Base-by-base conservation (phyloP, 2,113 vertebrate species). In the Lucifuga dentata region DNA sequence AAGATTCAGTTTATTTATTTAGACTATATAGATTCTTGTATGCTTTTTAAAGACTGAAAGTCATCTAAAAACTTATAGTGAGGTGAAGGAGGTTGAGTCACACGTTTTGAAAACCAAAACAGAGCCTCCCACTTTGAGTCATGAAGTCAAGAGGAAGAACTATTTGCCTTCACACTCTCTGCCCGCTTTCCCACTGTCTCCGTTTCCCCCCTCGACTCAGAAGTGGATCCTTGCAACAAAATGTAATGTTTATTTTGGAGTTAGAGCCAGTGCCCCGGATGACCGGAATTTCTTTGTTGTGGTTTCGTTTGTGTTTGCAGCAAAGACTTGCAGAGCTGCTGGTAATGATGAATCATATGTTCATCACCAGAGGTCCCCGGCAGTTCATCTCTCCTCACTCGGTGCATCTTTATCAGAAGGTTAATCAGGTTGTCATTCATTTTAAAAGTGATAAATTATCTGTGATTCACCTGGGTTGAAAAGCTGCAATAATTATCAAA, bases 201-300 rank as follows among this genome's bases (percentile, higher is more conserved):
- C 29, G 12, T 21, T 15, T 9, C 3, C 20, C 39, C 43, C 12
- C 48, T 64, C 26, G 52, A 26, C 19, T 33, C 36, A 66, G 57
- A 69, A 75, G 55, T 35, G 29, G 56, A 80, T 80, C 62, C 58
- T 76, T 45, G 56, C 67, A 78, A 77, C 67, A 52, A 78, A 79
- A 86, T 32, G 17, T 77, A 56, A 66, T 87, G 84, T 88, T 91
- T 90, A 76, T 88, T 81, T 88, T 89, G 78, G 84, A 86, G 57
- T 73, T 39, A 44, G 62, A 80, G 65, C 73, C 76, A 68, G 46
- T 77, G 67, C 63, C 58, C 73, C 57, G 60, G 77, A 78, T 76
- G 74, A 40, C 62, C 61, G 64, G 82, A 84, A 76, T 84, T 67
- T 78, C 80, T 89, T 76, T 89, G 84, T 89, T 86, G 84, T 77